Evolutionary conservation across 2,888 invertebrate species (phyloP), one percentile per base, ranked within the genome.

Genomic region (Emmelina monodactyla): DNA sequence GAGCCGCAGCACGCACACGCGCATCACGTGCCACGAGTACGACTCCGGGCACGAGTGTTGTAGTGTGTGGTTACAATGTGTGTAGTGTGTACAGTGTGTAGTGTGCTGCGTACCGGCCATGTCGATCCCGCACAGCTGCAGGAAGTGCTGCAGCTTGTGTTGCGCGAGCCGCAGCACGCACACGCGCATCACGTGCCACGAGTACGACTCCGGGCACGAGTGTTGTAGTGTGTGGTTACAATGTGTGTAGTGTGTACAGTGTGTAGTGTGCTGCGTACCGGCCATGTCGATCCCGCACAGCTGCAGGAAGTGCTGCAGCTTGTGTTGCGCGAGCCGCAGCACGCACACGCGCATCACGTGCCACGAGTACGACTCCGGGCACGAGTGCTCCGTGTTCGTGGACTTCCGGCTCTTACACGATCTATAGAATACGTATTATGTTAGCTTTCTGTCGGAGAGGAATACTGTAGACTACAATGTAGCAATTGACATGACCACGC

Each of bases 331-430:
- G 39, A 95, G 85, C 50, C 91, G 87, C 40, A 97, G 85, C 37
- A 94, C 88, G 2, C 96, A 92, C 52, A 94, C 84, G 44, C 97
- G 86, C 79, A 99, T 86, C 43, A 99, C 87, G 55, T 89, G 86
- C 99, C 99, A 99, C 34, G 96, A 93, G 67, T 95, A 97, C 22
- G 97, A 96, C 59, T 89, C 89, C 0, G 97, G 93, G 78, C 97
- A 93, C 14, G 89, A 87, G 64, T 97, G 97, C 62, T 97, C 94
- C 4, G 82, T 87, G 64, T 93, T 94, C 39, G 87, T 86, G 34
- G 78, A 66, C 40, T 70, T 65, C 22, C 67, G 66, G 42, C 70
- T 66, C 40, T 72, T 72, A 38, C 71, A 72, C 0, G 53, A 51
- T 37, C 73, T 71, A 36, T 0, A n/a, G n/a, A n/a, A n/a, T n/a